A percentile compares a stretch with the other conserved stretches of the same genome.
phyloP scores from a whole-genome alignment of 2,797 vertebrate genomes.

The Mastacembelus armatus region DNA sequence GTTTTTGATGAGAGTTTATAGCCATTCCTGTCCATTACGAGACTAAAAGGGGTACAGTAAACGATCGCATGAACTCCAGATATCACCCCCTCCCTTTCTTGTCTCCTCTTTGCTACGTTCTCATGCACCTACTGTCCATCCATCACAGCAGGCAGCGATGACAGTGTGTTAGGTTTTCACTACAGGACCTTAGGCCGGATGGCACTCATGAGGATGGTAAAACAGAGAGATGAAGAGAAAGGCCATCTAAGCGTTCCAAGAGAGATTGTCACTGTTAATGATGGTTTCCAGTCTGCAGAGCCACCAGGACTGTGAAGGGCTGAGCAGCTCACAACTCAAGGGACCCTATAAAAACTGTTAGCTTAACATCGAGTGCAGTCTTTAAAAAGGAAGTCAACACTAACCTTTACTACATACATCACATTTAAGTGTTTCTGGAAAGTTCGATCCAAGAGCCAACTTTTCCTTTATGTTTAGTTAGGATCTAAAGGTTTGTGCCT shows the following conservation, averaged over 20 bases:
- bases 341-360: slow-evolving; percentile 73
- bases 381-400: slow-evolving; percentile 71
- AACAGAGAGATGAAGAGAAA: slow-evolving; percentile 44
- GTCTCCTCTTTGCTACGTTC: not conserved
- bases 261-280: slow-evolving; percentile 45
- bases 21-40: slow-evolving; percentile 2
- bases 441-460: slow-evolving; percentile 50
- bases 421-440: slow-evolving; percentile 74
- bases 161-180: slow-evolving; percentile 48
- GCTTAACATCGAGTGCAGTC: slow-evolving; percentile 59
- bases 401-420: slow-evolving; percentile 57
- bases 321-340: slow-evolving; percentile 39
- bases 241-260: slow-evolving; percentile 19
- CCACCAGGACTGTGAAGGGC: slow-evolving; percentile 33
- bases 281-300: slow-evolving; percentile 55
- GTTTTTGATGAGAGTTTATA: slow-evolving; percentile 32
- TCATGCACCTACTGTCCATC: slow-evolving; percentile 26
- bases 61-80: slow-evolving; percentile 15
- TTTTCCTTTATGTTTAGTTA: slow-evolving; percentile 49
- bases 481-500: slow-evolving; percentile 51
- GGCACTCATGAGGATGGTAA: slow-evolving; percentile 50
- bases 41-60: slow-evolving; percentile 22
- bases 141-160: slow-evolving; percentile 43
- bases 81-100: slow-evolving; percentile 6
- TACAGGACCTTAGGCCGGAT: slow-evolving; percentile 6